Base-by-base conservation (phyloP, 2,888 invertebrate species). In the Aquatica leii region DNA sequence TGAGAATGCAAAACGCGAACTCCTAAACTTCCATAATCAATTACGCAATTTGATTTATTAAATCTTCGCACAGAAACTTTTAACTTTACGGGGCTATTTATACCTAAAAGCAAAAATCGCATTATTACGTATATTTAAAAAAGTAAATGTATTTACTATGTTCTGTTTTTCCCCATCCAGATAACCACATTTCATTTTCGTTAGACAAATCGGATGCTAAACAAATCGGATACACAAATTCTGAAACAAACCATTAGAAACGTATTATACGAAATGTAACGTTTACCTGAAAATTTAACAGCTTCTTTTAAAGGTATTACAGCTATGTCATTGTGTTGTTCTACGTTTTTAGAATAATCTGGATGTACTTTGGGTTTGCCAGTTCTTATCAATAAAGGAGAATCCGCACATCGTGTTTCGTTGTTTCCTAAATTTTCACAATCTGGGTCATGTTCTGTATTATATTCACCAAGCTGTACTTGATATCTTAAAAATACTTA, bases 1-100 rank as follows among this genome's bases (percentile, higher is more conserved):
- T 90, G 90, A 11, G 82, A 84, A 0, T 85, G 81, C 0, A 82
- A 82, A 24, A 89, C 75, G 1, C 76, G 74, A 0, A 88, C 84
- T 0, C 83, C 83, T 3, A 85, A 78, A 0, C 76, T 71, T 9
- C 78, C 77, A 71, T 88, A 87, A 49, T 87, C 84, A 35, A 76
- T 76, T 0, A 77, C 73, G 72, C 91, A 91, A 8, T 85, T 80
- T 0, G 79, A 73, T 50, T 84, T 84, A 59, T 84, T 79, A 43
- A 84, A 87, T 17, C 87, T 79, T 0, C 87, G 88, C 14, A 91
- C 73, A 1, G 82, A 82, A 0, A 90, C 83, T 76, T 91, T 90
- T 64, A 88, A 76, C 71, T 90, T 90, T 0, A 89, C 82, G 2
- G 65, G 46, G 60, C 78, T 80, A 2, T 54, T 63, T 5, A 68